Evolutionary conservation across 2,797 vertebrate species (phyloP), one percentile per base, ranked within the genome.

Genomic region (Etheostoma perlongum): DNA sequence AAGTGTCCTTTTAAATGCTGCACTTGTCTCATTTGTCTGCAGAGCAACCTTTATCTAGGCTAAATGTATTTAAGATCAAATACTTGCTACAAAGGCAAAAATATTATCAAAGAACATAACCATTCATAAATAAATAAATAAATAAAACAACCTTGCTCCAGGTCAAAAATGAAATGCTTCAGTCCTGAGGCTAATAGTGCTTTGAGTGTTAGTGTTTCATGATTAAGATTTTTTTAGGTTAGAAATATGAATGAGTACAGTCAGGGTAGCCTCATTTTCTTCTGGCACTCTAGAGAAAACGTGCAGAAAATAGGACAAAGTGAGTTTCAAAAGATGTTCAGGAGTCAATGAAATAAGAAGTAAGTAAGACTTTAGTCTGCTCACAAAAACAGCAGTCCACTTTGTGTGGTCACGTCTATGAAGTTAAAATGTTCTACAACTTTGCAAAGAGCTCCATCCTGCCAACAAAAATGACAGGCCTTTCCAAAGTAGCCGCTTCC

Each of bases 401-500:
- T 85, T 46, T 51, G 55, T 75, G 59, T 33, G 78, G 68, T 66
- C 53, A 75, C 18, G 19, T 78, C 46, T 59, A 53, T 63, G 79
- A 87, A 84, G 78, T 87, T 76, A 6, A 87, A 85, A 82, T 76
- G 57, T 64, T 79, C 55, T 18, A 18, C 64, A 88, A 85, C 86
- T 88, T 88, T 78, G 25, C 16, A 82, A 79, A 79, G 49, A 4
- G 36, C 69, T 74, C n/a, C 21, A 2, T 18, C 71, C 72, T 76
- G 85, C 85, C 85, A 87, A 76, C 74, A 85, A 30, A 80, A 65
- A 85, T 33, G 64, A 53, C 68, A 75, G 59, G 15, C 65, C 61
- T 71, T 72, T 92, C 83, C 89, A 88, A 90, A 81, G 74, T 89
- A 85, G 81, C 84, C 67, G 60, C 77, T 66, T 90, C 84, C 88